Conservation (phyloP, 2,888 invertebrate species). For the Rugalucina vietnamica region DNA sequence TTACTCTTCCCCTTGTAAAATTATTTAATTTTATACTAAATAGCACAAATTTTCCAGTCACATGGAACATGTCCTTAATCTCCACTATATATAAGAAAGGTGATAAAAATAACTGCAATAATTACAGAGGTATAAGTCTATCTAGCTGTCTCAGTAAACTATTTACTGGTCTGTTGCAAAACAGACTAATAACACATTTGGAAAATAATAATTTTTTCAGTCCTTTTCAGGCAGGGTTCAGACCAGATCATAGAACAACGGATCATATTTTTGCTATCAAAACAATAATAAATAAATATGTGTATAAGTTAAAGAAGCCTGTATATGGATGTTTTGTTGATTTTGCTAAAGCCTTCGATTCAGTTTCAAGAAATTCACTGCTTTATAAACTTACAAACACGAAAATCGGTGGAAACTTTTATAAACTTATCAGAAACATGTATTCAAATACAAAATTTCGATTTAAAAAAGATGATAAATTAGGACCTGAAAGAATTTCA, state of each 20-base stretch:
- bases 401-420: neutral
- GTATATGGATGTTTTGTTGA: slow-evolving; percentile 6
- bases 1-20: slow-evolving; percentile 3
- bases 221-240: slow-evolving; percentile 20
- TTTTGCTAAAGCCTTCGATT: too few species aligned
- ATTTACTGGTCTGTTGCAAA: too few species aligned
- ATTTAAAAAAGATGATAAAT: neutral
- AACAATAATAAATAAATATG: slow-evolving; percentile 24
- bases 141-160: slow-evolving; percentile 8
- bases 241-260: slow-evolving; percentile 5
- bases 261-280: slow-evolving; percentile 13
- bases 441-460: neutral
- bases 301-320: neutral
- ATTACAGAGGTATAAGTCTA: slow-evolving; percentile 5
- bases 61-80: slow-evolving; percentile 1
- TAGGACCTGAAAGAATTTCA: neutral
- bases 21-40: slow-evolving; percentile 14
- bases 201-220: slow-evolving; percentile 14
- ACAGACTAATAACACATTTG: neutral
- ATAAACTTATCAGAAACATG: neutral
- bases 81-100: slow-evolving; percentile 7
- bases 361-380: neutral
- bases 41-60: neutral
- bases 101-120: neutral
- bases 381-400: neutral